A percentile compares a stretch with the other conserved stretches of the same genome.
Conservation (phyloP, 2,888 invertebrate species). For the Cataglyphis albicans region DNA sequence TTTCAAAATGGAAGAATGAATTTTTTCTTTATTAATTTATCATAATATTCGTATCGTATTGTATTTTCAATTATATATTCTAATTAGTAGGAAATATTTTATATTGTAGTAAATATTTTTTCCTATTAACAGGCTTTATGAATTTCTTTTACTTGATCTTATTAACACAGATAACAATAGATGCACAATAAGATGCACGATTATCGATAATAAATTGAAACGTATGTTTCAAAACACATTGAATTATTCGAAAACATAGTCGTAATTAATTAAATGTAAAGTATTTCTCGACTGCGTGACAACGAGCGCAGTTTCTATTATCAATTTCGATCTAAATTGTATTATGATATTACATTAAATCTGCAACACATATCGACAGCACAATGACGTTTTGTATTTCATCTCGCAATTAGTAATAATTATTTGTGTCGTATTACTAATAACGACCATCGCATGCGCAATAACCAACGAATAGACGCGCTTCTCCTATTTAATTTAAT, state of each 20-base stretch:
- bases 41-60: constrained; percentile 2
- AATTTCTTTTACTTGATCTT: constrained; percentile 21
- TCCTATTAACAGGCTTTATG: background rate
- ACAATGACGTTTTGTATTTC: constrained; percentile 44
- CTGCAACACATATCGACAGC: constrained; percentile 22
- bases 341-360: constrained; percentile 54
- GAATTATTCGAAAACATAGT: constrained; percentile 28
- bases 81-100: background rate
- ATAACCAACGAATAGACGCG: constrained; percentile 21
- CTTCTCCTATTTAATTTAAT: constrained; percentile 56
- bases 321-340: constrained; percentile 50
- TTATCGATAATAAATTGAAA: constrained; percentile 21
- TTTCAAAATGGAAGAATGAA: background rate
- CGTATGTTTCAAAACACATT: constrained; percentile 17
- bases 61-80: background rate
- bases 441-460: constrained; percentile 30
- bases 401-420: constrained; percentile 47
- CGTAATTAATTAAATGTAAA: constrained; percentile 47
- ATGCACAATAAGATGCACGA: background rate
- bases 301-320: constrained; percentile 40
- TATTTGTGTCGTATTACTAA: constrained; percentile 38
- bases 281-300: constrained; percentile 37
- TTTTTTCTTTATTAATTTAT: background rate
- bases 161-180: background rate
- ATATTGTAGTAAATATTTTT: background rate